Evolutionary conservation across 2,113 vertebrate species (phyloP).

Genomic region (Emydura subglobosa): DNA sequence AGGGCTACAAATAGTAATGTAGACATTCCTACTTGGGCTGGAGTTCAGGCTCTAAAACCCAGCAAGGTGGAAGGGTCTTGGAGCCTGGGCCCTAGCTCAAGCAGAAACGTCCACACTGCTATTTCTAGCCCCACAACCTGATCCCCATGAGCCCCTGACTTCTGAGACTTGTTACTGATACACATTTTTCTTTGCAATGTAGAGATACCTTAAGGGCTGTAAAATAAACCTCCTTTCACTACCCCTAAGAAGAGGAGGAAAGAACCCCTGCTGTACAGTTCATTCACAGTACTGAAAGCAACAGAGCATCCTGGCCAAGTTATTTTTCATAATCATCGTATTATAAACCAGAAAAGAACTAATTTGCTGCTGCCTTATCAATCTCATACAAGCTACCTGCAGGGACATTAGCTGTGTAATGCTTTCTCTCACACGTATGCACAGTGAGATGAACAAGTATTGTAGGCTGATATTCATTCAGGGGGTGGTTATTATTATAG

Average conservation of each 20-base stretch:
- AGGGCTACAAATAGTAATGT: too few relatives aligned
- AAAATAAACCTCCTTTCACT: not conserved
- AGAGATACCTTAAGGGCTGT: not conserved
- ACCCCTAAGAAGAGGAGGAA: not conserved
- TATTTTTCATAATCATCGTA: conserved; percentile 59
- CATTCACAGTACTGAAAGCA: not conserved
- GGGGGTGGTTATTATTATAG: too few relatives aligned
- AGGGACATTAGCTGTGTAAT: conserved; percentile 41
- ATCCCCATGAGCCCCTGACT: not conserved
- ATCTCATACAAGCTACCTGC: conserved; percentile 49
- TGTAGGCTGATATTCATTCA: conserved; percentile 16
- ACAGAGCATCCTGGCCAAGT: conserved; percentile 18
- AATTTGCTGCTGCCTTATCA: conserved; percentile 62
- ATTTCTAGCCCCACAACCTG: not conserved
- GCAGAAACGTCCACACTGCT: not conserved
- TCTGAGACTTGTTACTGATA: not conserved
- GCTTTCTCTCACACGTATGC: conserved; percentile 34
- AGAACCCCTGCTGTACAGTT: not conserved
- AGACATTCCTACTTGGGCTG: too few relatives aligned
- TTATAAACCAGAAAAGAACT: conserved; percentile 60
- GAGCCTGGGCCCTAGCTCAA: too few relatives aligned
- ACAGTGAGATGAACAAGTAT: not conserved
- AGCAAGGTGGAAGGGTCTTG: too few relatives aligned
- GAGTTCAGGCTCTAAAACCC: too few relatives aligned
- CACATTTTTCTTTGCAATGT: not conserved